These are phyloP conservation scores for Arnoldichthys spilopterus DNA, from an alignment of 2,797 vertebrate genomes.

Conservation along the genomic window DNA sequence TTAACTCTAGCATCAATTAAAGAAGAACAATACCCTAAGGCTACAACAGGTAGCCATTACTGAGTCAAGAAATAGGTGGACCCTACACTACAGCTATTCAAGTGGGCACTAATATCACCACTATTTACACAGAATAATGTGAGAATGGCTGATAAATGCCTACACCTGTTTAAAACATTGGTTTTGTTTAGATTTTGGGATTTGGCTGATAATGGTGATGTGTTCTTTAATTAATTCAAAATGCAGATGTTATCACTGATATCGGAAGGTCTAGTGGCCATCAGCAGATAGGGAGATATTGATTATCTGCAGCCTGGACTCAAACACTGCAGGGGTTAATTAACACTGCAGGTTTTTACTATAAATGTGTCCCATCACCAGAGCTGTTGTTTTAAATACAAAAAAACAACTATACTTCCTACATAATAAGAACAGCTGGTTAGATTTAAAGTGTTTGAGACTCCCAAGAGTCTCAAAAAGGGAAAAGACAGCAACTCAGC, in stretches of 20 bases:
- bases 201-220: not conserved
- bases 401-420: not conserved
- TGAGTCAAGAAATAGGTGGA: not conserved
- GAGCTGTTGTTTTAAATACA: too few relatives aligned
- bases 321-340: not conserved
- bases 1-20: too few relatives aligned
- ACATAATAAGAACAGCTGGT: not conserved
- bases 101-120: not conserved
- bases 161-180: not conserved
- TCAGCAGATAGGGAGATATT: not conserved
- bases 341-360: not conserved
- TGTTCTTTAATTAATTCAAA: not conserved
- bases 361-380: not conserved
- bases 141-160: not conserved
- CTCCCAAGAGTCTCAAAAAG: conserved; percentile 8
- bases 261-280: too few relatives aligned
- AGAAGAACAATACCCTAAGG: not conserved
- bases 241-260: not conserved
- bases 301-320: not conserved
- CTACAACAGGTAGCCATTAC: not conserved
- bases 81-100: not conserved
- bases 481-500: not conserved
- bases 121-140: not conserved
- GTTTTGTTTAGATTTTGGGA: not conserved
- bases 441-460: not conserved